Evolutionary conservation across 2,797 vertebrate species (phyloP).

Genomic region (Catharus ustulatus): DNA sequence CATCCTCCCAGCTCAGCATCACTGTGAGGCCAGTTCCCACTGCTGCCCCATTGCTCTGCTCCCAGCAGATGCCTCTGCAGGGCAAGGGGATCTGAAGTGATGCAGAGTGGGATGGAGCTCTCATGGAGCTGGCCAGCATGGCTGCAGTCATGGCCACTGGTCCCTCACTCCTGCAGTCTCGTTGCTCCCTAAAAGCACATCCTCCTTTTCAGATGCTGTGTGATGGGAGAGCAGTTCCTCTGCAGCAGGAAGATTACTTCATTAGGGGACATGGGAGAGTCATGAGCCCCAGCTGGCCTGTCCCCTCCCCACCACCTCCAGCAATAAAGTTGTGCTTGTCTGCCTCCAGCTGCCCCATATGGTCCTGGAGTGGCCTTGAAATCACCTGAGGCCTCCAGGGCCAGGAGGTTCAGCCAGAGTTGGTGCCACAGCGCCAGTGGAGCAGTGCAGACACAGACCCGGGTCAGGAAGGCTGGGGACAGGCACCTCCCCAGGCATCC

Average conservation of each 20-base stretch:
- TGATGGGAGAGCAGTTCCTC: not conserved
- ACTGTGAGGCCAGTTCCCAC: fast-evolving
- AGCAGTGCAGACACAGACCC: fast-evolving
- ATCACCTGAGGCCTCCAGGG: fast-evolving
- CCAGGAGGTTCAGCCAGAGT: fast-evolving
- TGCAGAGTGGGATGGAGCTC: fast-evolving
- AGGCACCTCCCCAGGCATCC: not conserved
- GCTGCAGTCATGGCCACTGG: not conserved
- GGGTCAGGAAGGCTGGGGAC: not conserved
- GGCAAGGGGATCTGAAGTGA: fast-evolving
- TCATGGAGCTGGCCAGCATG: not conserved
- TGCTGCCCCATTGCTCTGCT: not conserved
- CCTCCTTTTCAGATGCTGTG: not conserved
- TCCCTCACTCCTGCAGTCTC: not conserved
- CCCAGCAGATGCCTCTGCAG: not conserved
- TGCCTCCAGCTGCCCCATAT: not conserved
- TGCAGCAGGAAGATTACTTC: not conserved
- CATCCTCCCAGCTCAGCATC: fast-evolving
- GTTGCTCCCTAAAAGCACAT: not conserved
- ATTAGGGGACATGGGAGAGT: fast-evolving
- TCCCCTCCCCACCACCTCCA: not conserved
- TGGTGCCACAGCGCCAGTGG: not conserved
- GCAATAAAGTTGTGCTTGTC: not conserved
- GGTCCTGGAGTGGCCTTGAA: not conserved
- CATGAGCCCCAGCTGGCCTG: not conserved